phyloP scores from a whole-genome alignment of 2,113 vertebrate genomes.

The Aepyceros melampus region DNA sequence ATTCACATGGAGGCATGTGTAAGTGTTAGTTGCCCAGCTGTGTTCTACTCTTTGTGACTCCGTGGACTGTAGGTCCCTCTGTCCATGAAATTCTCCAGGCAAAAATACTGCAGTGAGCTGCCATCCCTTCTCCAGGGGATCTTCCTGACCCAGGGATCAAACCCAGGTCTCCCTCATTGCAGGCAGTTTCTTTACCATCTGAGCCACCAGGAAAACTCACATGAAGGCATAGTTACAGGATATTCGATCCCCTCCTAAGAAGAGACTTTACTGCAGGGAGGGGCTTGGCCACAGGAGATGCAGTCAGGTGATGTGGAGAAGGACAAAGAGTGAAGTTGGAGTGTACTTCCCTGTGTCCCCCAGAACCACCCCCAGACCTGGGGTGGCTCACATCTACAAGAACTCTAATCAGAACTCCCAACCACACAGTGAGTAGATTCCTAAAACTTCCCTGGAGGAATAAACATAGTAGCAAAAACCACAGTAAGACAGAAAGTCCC shows the following conservation, averaged over 20 bases:
- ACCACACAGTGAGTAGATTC: not conserved
- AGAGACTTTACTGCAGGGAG: not conserved
- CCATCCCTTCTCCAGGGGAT: not conserved
- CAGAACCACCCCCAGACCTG: not conserved
- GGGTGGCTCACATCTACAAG: not conserved
- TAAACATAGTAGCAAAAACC: not conserved
- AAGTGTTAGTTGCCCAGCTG: not conserved
- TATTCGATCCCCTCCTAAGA: not conserved
- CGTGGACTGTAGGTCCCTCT: not conserved
- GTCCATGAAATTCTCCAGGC: not conserved
- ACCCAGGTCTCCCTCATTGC: not conserved
- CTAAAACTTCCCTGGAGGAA: not conserved
- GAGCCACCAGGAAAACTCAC: not conserved
- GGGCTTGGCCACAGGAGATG: not conserved
- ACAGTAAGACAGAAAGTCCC: not conserved
- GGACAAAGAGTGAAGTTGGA: not conserved
- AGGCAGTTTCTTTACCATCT: not conserved
- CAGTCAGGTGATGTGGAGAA: not conserved
- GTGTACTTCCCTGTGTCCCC: not conserved
- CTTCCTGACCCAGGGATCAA: not conserved
- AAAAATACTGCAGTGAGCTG: not conserved
- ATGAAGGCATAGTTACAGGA: not conserved
- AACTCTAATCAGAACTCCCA: not conserved
- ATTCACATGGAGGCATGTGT: not conserved
- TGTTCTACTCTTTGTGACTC: not conserved